phyloP scores from a whole-genome alignment of 2,888 invertebrate genomes.

The Lycocerus yunnanus region DNA sequence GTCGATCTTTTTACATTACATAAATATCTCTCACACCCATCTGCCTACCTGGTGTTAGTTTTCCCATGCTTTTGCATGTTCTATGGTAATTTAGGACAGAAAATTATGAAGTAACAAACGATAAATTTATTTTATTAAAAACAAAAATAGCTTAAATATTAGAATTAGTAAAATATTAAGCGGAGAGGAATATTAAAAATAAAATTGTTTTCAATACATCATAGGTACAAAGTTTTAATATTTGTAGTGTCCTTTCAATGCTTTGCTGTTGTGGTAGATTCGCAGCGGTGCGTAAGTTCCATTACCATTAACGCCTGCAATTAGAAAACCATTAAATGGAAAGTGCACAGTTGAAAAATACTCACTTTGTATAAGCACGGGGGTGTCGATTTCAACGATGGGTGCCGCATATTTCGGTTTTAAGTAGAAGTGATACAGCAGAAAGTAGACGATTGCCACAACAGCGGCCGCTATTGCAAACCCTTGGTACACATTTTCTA shows the following conservation, averaged over 20 bases:
- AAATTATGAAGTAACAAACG: background rate
- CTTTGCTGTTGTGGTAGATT: constrained; percentile 81
- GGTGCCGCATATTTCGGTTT: constrained; percentile 74
- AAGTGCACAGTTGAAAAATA: constrained; percentile 5
- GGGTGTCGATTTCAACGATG: constrained; percentile 61
- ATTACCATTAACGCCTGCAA: constrained; percentile 66
- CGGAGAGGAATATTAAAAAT: background rate
- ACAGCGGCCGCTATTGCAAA: constrained; percentile 70
- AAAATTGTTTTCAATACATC: background rate
- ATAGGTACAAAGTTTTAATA: constrained; percentile 57
- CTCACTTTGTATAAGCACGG: constrained; percentile 68
- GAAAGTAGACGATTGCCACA: constrained; percentile 70
- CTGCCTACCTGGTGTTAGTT: too few relatives aligned
- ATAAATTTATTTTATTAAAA: background rate
- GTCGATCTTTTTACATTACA: too few relatives aligned
- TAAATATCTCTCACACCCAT: too few relatives aligned
- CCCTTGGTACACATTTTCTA: constrained; percentile 63
- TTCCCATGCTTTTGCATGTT: background rate
- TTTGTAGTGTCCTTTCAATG: constrained; percentile 80
- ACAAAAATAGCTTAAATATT: background rate
- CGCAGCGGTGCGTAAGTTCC: constrained; percentile 79
- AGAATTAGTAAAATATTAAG: background rate
- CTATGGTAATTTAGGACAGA: background rate
- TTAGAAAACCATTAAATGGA: background rate
- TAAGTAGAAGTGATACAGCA: constrained; percentile 73